A percentile compares a stretch with the other conserved stretches of the same genome.
phyloP scores from a whole-genome alignment of 2,888 invertebrate species.

The Agrochola litura region DNA sequence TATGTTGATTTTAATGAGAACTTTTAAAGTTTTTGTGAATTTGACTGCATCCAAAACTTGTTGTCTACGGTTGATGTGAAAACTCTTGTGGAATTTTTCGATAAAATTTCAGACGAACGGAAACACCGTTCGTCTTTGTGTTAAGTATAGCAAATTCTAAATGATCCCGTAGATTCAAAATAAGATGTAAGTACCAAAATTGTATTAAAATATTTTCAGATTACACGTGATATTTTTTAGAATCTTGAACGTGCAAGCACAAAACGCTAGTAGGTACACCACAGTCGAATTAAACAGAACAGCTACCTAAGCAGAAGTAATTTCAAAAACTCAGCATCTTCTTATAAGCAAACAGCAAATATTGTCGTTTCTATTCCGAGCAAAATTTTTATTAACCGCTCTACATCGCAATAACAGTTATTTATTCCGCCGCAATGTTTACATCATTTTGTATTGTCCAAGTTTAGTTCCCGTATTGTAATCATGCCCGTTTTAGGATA shows the following conservation, averaged over 20 bases:
- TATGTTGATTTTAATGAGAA: constrained; percentile 11
- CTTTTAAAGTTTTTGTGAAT: not conserved
- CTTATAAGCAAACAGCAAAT: constrained; percentile 47
- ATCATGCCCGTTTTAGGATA: constrained; percentile 66
- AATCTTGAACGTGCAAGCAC: not conserved
- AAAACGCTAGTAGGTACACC: no score
- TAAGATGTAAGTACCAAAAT: not conserved
- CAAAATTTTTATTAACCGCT: constrained; percentile 40
- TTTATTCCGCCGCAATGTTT: constrained; percentile 50
- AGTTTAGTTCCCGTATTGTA: constrained; percentile 52
- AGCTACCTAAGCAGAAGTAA: not conserved
- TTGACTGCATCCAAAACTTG: not conserved
- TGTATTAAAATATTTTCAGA: not conserved
- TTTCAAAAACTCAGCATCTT: constrained; percentile 29
- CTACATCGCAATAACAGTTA: constrained; percentile 54
- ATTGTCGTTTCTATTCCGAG: constrained; percentile 51
- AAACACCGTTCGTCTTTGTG: not conserved
- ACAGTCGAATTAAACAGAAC: constrained; percentile 15
- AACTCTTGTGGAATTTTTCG: not conserved
- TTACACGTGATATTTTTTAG: not conserved
- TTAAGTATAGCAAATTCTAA: not conserved
- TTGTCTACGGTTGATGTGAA: not conserved
- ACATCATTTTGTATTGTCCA: constrained; percentile 55
- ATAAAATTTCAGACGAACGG: not conserved
- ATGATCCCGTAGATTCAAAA: not conserved